Evolutionary conservation across 2,113 vertebrate species (phyloP), one percentile per base, ranked within the genome.

Genomic region (Mus spicilegus): DNA sequence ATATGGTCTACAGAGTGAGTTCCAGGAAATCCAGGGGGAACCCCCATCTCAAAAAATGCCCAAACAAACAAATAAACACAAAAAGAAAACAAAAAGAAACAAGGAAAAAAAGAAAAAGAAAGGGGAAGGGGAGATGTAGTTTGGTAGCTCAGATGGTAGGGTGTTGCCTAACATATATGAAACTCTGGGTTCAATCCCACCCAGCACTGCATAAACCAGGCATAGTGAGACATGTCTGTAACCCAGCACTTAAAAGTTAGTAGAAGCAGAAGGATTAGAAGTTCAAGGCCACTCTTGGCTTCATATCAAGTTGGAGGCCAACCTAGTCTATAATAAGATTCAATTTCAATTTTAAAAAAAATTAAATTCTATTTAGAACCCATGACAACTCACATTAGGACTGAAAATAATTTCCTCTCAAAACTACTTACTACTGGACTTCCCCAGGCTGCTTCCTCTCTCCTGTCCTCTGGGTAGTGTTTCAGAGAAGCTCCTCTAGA

Each of bases 391-490:
- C 8, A 51, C 49, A 3, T 87, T 81, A 91, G 91, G 69, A 93
- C 39, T 63, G 81, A 65, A 82, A 28, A 86, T 58, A 39, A n/a
- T 90, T 94, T 96, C 85, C 56, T 85, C 33, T 88, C 61, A 88
- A 89, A 96, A 87, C 85, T 26, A 81, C 14, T 73, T 70, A 86
- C 17, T 7, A 63, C 28, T 20, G 87, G 61, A 73, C 61, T 69
- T 7, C 73, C 80, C 19, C 70, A 84, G 51, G 67, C 70, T 7
- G 49, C 14, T 5, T 92, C 36, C 42, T 96, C 90, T 93, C 58
- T 26, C 3, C 36, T 24, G 69, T 49, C n/a, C 7, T 94, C 88
- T 93, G 36, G 84, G 81, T n/a, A 93, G 91, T 69, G 61, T 51
- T 93, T 54, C 76, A 92, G 90, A 69, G 7, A 63, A 16, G n/a